Percentiles rank a stretch among this genome's conserved stretches.
phyloP scores from a whole-genome alignment of 1,140 invertebrate species.

The Panagrolaimus sp. region DNA sequence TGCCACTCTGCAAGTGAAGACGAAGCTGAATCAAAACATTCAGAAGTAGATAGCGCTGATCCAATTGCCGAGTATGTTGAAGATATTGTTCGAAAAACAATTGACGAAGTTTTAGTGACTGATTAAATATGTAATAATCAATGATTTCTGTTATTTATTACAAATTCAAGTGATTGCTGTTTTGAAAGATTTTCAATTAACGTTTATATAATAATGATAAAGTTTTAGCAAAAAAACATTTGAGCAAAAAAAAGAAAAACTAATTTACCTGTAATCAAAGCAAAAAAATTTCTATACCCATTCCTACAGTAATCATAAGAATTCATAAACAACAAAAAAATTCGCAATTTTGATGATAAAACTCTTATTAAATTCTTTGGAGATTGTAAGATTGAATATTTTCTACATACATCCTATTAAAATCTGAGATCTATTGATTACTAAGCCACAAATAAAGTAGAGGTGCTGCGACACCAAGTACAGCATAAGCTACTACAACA shows the following conservation, averaged over 20 bases:
- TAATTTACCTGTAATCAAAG: not conserved
- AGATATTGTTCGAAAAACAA: constrained; percentile 40
- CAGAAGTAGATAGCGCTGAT: not conserved
- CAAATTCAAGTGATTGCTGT: constrained; percentile 2
- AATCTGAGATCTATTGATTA: constrained; percentile 2
- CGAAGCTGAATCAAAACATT: not conserved
- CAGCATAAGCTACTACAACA: constrained; percentile 33
- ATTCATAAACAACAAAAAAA: not conserved
- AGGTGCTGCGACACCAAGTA: constrained; percentile 24
- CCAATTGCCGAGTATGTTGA: constrained; percentile 35
- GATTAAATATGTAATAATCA: constrained; percentile 14
- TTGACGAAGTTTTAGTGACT: constrained; percentile 40
- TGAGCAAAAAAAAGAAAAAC: not conserved
- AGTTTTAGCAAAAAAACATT: not conserved
- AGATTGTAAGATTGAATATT: too few species aligned
- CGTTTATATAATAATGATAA: not conserved
- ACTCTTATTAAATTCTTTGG: too few species aligned
- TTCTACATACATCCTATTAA: not conserved
- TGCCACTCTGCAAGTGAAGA: constrained; percentile 16
- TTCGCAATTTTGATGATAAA: not conserved
- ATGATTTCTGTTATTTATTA: not conserved
- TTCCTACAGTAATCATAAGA: too few species aligned
- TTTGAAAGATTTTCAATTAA: not conserved
- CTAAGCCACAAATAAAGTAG: constrained; percentile 26
- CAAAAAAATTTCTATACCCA: not conserved